Evolutionary conservation across 2,797 vertebrate species (phyloP), one percentile per base, ranked within the genome.

Genomic region (Acropternis orthonyx): DNA sequence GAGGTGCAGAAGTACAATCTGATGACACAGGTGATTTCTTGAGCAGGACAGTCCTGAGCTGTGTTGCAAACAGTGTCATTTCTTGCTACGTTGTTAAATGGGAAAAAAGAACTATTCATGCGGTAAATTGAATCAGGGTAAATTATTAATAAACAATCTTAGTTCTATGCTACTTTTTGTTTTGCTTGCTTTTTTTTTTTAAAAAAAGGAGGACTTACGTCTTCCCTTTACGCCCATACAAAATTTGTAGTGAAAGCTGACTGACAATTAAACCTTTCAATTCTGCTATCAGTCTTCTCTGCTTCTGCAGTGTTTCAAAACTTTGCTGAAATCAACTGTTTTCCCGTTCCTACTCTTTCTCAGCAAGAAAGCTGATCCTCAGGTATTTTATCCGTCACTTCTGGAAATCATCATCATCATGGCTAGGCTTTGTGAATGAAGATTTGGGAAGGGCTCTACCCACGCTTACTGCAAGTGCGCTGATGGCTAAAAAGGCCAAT

Each of bases 51-150:
- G n/a, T 62, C 39, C 34, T 11, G 39, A 80, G 46, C 8, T 37
- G 34, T n/a, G 36, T 44, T 72, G 62, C 55, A 85, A 81, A 84
- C 12, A 16, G 6, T 0, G 2, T 21, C 30, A 51, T 80, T 49
- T 36, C 32, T 65, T n/a, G 52, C 41, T 30, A 34, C 0, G 2
- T 19, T 36, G 24, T 27, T 81, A 73, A 75, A 46, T 0, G 0
- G 12, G 14, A 59, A 66, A 51, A 52, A 77, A 71, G 44, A 76
- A 76, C 56, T 65, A 76, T 39, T 77, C 54, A 58, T 77, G 85
- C 1, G 0, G 75, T 54, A 89, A 82, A 92, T 76, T 88, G 67
- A 61, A 74, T 54, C 5, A 7, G 37, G 39, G 49, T 73, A 85
- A 92, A 75, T 75, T 84, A 84, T 80, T 75, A 72, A 68, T 34